Evolutionary conservation across 92 coral and sea anemone genomes (phyloP).

Genomic region (Heteractis magnifica): DNA sequence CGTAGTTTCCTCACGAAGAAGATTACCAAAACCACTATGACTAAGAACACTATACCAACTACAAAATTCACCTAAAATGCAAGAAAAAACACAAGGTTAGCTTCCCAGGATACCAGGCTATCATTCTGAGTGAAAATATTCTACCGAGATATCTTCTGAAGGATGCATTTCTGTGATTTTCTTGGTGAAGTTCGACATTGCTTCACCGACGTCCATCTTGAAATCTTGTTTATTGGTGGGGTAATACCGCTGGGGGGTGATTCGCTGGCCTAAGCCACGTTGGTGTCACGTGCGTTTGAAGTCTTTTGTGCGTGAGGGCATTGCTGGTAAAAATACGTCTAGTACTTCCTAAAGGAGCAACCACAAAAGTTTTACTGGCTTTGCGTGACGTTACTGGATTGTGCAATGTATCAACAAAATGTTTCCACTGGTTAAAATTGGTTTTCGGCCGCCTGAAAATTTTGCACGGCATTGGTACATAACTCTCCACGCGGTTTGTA

Average conservation of each 20-base stretch:
- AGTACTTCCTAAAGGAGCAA: too few species aligned
- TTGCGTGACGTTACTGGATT: too few species aligned
- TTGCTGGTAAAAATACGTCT: not conserved
- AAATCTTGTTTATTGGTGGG: constrained; percentile 54
- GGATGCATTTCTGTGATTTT: constrained; percentile 44
- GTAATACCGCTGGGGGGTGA: constrained; percentile 51
- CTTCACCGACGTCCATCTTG: constrained; percentile 47
- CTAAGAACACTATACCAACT: constrained; percentile 63
- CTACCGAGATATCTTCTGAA: constrained; percentile 66
- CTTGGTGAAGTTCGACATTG: constrained; percentile 22
- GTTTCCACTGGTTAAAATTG: too few species aligned
- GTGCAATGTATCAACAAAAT: too few species aligned
- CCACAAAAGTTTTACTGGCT: too few species aligned
- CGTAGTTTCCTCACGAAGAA: constrained; percentile 55
- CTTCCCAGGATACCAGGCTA: not conserved
- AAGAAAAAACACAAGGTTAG: not conserved
- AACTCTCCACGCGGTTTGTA: too few species aligned
- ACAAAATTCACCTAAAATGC: constrained; percentile 61
- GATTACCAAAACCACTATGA: constrained; percentile 35
- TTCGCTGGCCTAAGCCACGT: constrained; percentile 53
- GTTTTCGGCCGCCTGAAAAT: too few species aligned
- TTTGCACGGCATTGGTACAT: too few species aligned
- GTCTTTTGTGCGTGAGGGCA: not conserved
- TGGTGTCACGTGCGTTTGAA: not conserved
- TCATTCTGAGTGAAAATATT: constrained; percentile 2